Conservation (phyloP, 2,113 vertebrate species). For the Nicator chloris region DNA sequence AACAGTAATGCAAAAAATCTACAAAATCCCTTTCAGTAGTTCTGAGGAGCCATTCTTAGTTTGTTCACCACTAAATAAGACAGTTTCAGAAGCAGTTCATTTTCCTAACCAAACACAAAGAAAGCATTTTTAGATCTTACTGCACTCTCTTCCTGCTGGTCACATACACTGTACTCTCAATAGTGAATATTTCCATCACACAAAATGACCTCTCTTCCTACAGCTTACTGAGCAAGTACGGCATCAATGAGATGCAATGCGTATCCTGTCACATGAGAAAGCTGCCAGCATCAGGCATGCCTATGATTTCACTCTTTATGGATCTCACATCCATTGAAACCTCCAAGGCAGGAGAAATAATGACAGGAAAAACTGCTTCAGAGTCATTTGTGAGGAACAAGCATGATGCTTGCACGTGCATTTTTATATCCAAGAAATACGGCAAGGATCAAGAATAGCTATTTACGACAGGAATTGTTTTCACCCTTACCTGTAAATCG, state of each 20-base stretch:
- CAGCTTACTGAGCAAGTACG: constrained; percentile 77
- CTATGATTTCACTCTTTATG: constrained; percentile 77
- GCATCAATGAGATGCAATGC: constrained; percentile 75
- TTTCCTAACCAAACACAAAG: constrained; percentile 43
- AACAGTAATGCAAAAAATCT: not conserved
- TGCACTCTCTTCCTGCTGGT: constrained; percentile 63
- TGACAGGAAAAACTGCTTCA: constrained; percentile 28
- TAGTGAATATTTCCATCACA: constrained; percentile 68
- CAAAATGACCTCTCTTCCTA: constrained; percentile 80
- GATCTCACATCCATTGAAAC: constrained; percentile 76
- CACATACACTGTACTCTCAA: constrained; percentile 73
- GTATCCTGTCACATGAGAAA: constrained; percentile 75
- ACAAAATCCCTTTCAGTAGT: constrained; percentile 43
- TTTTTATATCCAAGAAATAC: not conserved
- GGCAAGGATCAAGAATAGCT: not conserved
- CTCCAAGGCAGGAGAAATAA: constrained; percentile 56
- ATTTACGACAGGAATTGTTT: not conserved
- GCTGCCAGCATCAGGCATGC: constrained; percentile 71
- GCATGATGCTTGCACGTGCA: constrained; percentile 21
- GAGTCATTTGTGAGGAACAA: constrained; percentile 24
- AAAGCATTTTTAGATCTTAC: constrained; percentile 57
- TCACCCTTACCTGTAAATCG: constrained; percentile 70
- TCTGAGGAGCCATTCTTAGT: constrained; percentile 54
- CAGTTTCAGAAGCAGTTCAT: not conserved
- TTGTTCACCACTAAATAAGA: not conserved